phyloP scores from a whole-genome alignment of 2,888 invertebrate genomes.

The Euplexia lucipara region DNA sequence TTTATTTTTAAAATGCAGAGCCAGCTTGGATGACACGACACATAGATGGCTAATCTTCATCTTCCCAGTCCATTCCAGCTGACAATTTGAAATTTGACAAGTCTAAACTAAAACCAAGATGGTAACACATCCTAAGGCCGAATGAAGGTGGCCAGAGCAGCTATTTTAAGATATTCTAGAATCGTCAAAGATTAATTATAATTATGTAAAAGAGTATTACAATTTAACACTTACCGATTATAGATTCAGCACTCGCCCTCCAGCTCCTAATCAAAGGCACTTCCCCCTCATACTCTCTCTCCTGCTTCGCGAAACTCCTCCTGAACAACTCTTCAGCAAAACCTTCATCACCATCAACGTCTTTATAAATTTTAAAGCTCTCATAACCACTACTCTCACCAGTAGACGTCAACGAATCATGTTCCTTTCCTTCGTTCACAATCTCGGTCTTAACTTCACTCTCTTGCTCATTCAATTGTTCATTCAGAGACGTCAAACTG shows the following conservation, averaged over 20 bases:
- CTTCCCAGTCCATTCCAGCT: no score
- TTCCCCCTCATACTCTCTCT: slow-evolving; percentile 77
- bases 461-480: slow-evolving; percentile 66
- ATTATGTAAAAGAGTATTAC: no score
- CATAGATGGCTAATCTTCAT: no score
- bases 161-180: no score
- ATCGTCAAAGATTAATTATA: no score
- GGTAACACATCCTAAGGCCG: no score
- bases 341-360: slow-evolving; percentile 89
- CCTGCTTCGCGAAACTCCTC: slow-evolving; percentile 84
- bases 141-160: no score
- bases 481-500: slow-evolving; percentile 62
- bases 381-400: slow-evolving; percentile 94
- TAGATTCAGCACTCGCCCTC: slow-evolving; percentile 82
- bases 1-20: no score
- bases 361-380: slow-evolving; percentile 92
- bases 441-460: slow-evolving; percentile 67
- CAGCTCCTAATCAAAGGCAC: slow-evolving; percentile 78
- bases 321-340: slow-evolving; percentile 85
- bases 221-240: slow-evolving; percentile 78
- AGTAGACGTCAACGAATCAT: slow-evolving; percentile 88
- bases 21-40: no score
- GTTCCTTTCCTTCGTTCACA: slow-evolving; percentile 76
- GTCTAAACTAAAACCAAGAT: no score
- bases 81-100: no score